These are phyloP conservation scores for Polypterus bichir DNA, from an alignment of 2,113 vertebrate species.

Conservation along the genomic window DNA sequence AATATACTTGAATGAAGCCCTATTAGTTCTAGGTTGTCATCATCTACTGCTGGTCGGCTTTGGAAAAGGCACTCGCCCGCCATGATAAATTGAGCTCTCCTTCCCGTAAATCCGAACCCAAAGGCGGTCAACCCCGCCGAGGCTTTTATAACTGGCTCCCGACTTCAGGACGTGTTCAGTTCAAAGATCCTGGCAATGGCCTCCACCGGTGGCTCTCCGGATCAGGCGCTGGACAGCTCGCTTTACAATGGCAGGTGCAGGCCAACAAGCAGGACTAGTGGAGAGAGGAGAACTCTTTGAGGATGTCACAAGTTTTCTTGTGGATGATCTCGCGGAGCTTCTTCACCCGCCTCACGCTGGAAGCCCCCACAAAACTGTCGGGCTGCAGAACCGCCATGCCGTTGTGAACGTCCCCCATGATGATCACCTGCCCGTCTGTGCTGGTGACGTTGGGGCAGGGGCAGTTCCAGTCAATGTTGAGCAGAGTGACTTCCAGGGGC, in stretches of 20 bases:
- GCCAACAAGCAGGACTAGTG: conserved; percentile 40
- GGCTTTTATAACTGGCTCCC: neutral
- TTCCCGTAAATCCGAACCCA: no score
- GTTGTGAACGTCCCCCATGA: conserved; percentile 80
- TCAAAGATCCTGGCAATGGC: neutral
- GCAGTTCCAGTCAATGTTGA: conserved; percentile 89
- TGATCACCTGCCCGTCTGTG: conserved; percentile 72
- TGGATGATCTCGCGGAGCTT: conserved; percentile 81
- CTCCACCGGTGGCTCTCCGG: neutral
- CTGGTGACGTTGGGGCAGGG: conserved; percentile 88
- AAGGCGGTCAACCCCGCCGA: neutral
- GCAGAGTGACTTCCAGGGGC: conserved; percentile 79
- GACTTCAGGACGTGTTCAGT: no score
- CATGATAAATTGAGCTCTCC: no score
- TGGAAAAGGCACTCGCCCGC: no score
- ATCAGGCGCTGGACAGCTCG: no score
- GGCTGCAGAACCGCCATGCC: conserved; percentile 87
- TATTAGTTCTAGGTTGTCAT: no score
- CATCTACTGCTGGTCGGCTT: no score
- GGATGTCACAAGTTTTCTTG: conserved; percentile 89
- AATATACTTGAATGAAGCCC: no score
- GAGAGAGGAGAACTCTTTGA: conserved; percentile 73
- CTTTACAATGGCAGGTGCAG: neutral
- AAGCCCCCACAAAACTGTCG: conserved; percentile 74
- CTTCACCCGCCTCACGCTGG: conserved; percentile 65